phyloP scores from a whole-genome alignment of 2,888 invertebrate species.

The Bibio marci region DNA sequence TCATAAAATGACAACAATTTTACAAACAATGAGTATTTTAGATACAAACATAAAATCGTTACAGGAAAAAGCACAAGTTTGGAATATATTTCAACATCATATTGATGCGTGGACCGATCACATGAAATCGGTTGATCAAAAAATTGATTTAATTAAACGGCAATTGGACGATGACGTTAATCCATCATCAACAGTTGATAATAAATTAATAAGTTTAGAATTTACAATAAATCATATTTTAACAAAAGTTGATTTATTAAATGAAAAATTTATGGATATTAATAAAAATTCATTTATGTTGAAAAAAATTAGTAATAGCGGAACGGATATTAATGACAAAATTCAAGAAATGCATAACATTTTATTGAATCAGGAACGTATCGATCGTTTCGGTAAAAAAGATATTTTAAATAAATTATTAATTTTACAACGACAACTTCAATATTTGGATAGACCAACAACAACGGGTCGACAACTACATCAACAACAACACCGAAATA shows the following conservation, averaged over 20 bases:
- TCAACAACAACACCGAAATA: no score
- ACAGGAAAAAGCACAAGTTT: constrained; percentile 33
- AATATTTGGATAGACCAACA: no score
- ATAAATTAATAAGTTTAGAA: constrained; percentile 24
- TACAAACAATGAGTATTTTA: constrained; percentile 24
- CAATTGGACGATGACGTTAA: constrained; percentile 14
- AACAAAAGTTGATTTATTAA: constrained; percentile 24
- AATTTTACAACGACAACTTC: no score
- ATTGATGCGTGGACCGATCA: constrained; percentile 36
- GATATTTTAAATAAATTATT: no score
- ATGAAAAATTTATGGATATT: constrained; percentile 15
- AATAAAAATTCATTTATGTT: constrained; percentile 10
- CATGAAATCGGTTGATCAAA: constrained; percentile 31
- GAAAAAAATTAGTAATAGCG: constrained; percentile 4
- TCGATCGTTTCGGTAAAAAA: no score
- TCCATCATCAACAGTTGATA: constrained; percentile 12
- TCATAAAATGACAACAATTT: constrained; percentile 26
- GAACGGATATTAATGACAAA: neutral
- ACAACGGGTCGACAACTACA: no score
- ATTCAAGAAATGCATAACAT: no score
- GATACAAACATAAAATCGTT: constrained; percentile 31
- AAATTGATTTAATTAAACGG: constrained; percentile 32
- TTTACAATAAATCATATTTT: constrained; percentile 26
- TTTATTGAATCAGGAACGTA: no score
- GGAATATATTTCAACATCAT: constrained; percentile 36